Percentiles rank a stretch among this genome's conserved stretches.
phyloP scores from a whole-genome alignment of 1,140 invertebrate species.

The Drosophila kurseongensis region DNA sequence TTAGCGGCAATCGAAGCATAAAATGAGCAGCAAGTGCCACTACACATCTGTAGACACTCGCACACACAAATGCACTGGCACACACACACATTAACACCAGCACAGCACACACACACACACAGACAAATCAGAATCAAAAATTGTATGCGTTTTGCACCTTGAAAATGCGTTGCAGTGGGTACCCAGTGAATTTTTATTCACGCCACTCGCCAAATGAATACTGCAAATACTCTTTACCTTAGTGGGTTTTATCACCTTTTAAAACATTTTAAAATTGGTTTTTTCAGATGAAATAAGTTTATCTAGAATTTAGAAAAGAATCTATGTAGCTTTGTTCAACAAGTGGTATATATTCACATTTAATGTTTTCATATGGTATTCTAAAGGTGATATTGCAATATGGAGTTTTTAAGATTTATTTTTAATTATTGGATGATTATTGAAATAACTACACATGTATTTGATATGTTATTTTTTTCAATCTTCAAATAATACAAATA shows the following conservation, averaged over 20 bases:
- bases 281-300: too few relatives aligned
- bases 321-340: too few relatives aligned
- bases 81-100: slow-evolving; percentile 1
- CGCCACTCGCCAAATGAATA: slow-evolving; percentile 40
- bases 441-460: too few relatives aligned
- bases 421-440: too few relatives aligned
- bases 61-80: slow-evolving; percentile 7
- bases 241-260: neutral
- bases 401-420: too few relatives aligned
- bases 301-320: too few relatives aligned
- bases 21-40: slow-evolving; percentile 83
- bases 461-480: too few relatives aligned
- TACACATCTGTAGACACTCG: slow-evolving; percentile 56
- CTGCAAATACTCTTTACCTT: slow-evolving; percentile 24
- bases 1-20: slow-evolving; percentile 72
- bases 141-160: slow-evolving; percentile 54
- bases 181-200: slow-evolving; percentile 18
- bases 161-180: slow-evolving; percentile 31
- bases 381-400: too few relatives aligned
- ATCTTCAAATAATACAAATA: too few relatives aligned
- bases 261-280: neutral
- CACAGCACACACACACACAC: neutral
- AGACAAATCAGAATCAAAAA: slow-evolving; percentile 65
- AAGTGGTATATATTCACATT: too few relatives aligned
- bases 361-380: too few relatives aligned